phyloP scores from a whole-genome alignment of 2,888 invertebrate genomes.

The Drosophila anomalata region DNA sequence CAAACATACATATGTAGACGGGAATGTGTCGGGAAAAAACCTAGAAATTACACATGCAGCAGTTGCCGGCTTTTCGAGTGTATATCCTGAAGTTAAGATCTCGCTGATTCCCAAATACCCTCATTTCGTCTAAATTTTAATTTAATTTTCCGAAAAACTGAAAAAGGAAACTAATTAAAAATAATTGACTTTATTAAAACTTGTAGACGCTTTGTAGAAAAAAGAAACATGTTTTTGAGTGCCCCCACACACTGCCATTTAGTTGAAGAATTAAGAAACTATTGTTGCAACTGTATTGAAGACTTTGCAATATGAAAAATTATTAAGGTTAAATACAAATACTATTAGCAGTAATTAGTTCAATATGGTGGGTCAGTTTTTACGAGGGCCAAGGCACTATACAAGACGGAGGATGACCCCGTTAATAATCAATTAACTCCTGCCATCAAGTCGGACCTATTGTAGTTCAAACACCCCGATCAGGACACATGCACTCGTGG shows the following conservation, averaged over 20 bases:
- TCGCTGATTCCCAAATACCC: background rate
- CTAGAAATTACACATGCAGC: constrained; percentile 77
- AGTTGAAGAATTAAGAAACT: too few species aligned
- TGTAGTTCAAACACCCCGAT: constrained; percentile 30
- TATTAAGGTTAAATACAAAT: background rate
- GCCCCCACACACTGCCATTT: too few species aligned
- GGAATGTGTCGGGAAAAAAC: constrained; percentile 43
- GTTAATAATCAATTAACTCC: constrained; percentile 8
- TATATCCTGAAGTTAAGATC: background rate
- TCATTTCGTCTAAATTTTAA: background rate
- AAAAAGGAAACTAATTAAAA: too few species aligned
- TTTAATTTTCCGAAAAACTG: too few species aligned
- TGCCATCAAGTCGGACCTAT: constrained; percentile 6
- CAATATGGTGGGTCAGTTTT: constrained; percentile 1
- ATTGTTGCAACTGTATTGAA: too few species aligned
- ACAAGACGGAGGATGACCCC: background rate
- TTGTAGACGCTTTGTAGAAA: too few species aligned
- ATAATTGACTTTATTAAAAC: too few species aligned
- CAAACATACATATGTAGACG: constrained; percentile 37
- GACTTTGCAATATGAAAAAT: background rate
- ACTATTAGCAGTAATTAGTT: background rate
- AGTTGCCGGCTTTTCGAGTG: constrained; percentile 60
- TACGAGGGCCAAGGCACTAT: background rate
- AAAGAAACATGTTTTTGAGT: too few species aligned
- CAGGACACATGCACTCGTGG: background rate